Conservation (phyloP, 2,797 vertebrate genomes). For the Pipistrellus pygmaeus region DNA sequence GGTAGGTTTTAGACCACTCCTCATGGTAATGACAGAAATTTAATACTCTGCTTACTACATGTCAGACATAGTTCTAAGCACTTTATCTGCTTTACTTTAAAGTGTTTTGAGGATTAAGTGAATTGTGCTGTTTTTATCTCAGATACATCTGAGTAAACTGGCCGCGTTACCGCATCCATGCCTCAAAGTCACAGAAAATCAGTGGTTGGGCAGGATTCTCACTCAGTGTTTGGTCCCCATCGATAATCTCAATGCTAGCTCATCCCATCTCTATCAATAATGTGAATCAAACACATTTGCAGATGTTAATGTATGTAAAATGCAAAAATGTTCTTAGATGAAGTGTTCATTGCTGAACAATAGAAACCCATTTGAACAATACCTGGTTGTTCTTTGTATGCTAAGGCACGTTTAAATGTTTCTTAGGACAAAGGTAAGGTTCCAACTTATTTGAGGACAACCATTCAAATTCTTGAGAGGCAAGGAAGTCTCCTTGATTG, state of each 20-base stretch:
- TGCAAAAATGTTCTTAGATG: background rate
- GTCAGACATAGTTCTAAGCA: background rate
- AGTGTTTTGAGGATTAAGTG: background rate
- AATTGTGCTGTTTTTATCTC: background rate
- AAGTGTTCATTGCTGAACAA: background rate
- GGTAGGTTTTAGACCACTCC: background rate
- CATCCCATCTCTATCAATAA: accelerated
- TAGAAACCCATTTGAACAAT: background rate
- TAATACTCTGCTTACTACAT: background rate
- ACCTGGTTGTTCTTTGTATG: background rate
- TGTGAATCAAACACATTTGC: background rate
- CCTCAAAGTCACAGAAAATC: background rate
- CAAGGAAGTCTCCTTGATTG: background rate
- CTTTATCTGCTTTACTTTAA: background rate
- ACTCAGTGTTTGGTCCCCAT: background rate
- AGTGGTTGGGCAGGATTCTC: background rate
- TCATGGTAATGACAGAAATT: background rate
- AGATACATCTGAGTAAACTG: background rate
- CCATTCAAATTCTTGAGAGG: background rate
- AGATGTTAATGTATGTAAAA: background rate
- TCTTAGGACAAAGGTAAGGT: background rate
- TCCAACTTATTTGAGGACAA: background rate
- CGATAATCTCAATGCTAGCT: accelerated
- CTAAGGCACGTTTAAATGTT: background rate
- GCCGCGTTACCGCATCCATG: background rate